Base-by-base conservation (phyloP, 2,113 vertebrate genomes). In the Dicaeum eximium region DNA sequence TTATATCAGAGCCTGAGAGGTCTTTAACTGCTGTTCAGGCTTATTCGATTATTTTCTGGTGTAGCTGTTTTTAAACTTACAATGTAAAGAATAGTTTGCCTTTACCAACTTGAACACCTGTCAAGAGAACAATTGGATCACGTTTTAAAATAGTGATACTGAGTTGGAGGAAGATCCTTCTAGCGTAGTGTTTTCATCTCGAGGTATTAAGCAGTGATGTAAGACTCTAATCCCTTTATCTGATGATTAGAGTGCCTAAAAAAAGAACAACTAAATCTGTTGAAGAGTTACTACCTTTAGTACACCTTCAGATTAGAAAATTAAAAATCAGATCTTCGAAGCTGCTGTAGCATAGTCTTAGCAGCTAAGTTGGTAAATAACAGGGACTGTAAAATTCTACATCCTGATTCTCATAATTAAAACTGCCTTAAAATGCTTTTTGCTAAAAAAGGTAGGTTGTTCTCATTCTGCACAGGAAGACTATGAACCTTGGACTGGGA, bases 211-310 rank as follows among this genome's bases (percentile, higher is more conserved):
- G 35, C 0, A 4, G 33, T 88, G 91, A 94, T 77, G 71, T 72
- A 88, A 94, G 45, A 15, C 37, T 75, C 35, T 72, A 44, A 94
- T 94, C 70, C 20, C 78, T 91, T 92, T 75, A 90, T 87, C 90
- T 73, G 48, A 67, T 67, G 45, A 71, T 61, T 95, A 81, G 66
- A 81, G 61, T 25, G 37, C 54, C 58, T 93, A 88, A 90, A 87
- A 86, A 89, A 79, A 38, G 65, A 78, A n/a, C 48, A 60, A 15
- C 61, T 45, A 62, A 57, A 45, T 56, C 37, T 27, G 33, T 38
- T 45, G 6, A 47, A 56, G 51, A 64, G 23, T 81, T 85, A 42
- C 53, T 48, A 50, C 84, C n/a, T 91, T 80, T 30, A 50, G 47
- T 51, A 94, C 24, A 51, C 31, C 47, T 57, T 77, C 42, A 54